Evolutionary conservation across 2,797 vertebrate species (phyloP), one percentile per base, ranked within the genome.

Genomic region (Margarornis squamiger): DNA sequence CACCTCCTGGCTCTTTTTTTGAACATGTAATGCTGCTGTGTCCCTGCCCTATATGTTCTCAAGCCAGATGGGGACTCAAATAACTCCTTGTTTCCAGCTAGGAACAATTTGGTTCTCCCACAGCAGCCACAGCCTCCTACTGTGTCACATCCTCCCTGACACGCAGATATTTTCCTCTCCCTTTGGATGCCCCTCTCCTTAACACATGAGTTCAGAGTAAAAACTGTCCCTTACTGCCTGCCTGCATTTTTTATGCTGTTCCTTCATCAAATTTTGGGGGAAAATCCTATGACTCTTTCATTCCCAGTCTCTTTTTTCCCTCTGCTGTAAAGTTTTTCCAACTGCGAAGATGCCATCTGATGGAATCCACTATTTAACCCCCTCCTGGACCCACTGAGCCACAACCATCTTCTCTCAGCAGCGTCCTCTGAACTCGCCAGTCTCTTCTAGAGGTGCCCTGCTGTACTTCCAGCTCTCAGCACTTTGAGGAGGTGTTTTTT

Each of bases 51-150:
- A 5, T 55, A 68, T 19, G 46, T 90, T 93, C 72, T 62, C 57
- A 78, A 82, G 65, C 85, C 93, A 96, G 89, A 94, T 88, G 79
- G 91, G 54, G 30, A 72, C 26, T 80, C 68, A 89, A 61, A 88
- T 86, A 63, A 71, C 73, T 90, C 90, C 29, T 88, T 81, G 62
- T 78, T 84, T 96, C 91, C 95, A 90, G 85, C 82, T 88, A 72
- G 67, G 87, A 96, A 66, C 66, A 91, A 95, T 88, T 78, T 88
- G 36, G 38, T 34, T 76, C 82, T 90, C 68, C 58, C 70, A 81
- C 43, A 86, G 76, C 39, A 86, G 58, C 74, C 29, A 16, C 72
- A 92, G 63, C 18, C 20, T 67, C 92, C 43, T 45, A 34, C 77
- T 59, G 85, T 38, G 65, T 75, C 68, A 72, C 57, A 86, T 75